Evolutionary conservation across 2,888 invertebrate species (phyloP).

Genomic region (Rotaria macrura): DNA sequence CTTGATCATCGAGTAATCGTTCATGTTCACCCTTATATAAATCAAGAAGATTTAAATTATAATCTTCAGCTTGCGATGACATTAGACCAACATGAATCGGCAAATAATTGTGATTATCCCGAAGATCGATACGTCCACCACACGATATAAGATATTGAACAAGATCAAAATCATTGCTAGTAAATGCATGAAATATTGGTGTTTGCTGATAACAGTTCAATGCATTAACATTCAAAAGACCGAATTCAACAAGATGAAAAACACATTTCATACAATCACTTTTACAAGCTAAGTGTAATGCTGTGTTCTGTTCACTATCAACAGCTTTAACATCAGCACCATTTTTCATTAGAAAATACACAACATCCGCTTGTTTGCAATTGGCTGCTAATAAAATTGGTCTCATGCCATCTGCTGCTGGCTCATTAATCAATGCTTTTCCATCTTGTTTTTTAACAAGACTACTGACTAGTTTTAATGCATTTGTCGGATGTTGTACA

Average conservation of each 20-base stretch:
- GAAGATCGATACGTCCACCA: not conserved
- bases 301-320: not conserved
- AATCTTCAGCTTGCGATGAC: not conserved
- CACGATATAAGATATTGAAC: not conserved
- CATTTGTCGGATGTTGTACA: constrained; percentile 9
- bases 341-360: not conserved
- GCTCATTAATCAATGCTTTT: not conserved
- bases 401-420: not conserved
- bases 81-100: not conserved
- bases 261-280: not conserved
- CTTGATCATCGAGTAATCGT: not conserved
- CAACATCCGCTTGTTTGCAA: not conserved
- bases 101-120: not conserved
- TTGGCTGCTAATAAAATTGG: not conserved
- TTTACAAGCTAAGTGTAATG: constrained; percentile 8
- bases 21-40: not conserved
- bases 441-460: not conserved
- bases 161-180: not conserved
- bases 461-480: not conserved
- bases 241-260: not conserved
- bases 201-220: not conserved
- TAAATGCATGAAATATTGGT: constrained; percentile 2
- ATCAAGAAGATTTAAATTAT: not conserved
- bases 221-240: not conserved
- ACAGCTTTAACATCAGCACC: not conserved